Evolutionary conservation across 1,140 invertebrate species (phyloP).

Genomic region (Anastrepha obliqua): DNA sequence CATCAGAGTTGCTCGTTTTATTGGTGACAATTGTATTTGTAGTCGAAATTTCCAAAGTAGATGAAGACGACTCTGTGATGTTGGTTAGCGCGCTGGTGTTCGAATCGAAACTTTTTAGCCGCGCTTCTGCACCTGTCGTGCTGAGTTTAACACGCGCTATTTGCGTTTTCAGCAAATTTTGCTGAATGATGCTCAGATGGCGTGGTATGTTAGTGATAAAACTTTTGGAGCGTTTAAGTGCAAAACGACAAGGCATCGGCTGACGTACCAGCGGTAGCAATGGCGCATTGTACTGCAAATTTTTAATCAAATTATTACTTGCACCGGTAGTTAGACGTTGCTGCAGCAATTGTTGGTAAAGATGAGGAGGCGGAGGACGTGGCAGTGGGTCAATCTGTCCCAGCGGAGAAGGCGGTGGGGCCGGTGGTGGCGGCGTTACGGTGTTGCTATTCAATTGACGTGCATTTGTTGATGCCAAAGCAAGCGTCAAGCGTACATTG

Average conservation of each 20-base stretch:
- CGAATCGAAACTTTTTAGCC: constrained; percentile 57
- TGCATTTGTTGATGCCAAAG: background rate
- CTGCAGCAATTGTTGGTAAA: constrained; percentile 24
- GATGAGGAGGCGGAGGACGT: background rate
- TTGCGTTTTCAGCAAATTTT: constrained; percentile 62
- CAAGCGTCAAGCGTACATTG: constrained; percentile 47
- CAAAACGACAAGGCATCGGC: constrained; percentile 63
- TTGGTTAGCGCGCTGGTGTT: constrained; percentile 58
- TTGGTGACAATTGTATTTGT: background rate
- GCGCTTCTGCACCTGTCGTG: background rate
- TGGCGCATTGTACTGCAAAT: constrained; percentile 7
- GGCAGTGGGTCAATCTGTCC: constrained; percentile 19
- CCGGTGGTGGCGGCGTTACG: constrained; percentile 55
- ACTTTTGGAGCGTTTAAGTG: constrained; percentile 71
- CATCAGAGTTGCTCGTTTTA: background rate
- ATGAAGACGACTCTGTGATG: constrained; percentile 2
- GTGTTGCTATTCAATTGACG: background rate
- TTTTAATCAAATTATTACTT: background rate
- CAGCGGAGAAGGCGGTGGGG: constrained; percentile 13
- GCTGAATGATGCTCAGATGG: constrained; percentile 68
- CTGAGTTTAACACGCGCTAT: constrained; percentile 25
- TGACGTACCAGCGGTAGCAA: background rate
- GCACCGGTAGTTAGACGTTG: background rate
- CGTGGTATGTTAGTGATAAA: constrained; percentile 65
- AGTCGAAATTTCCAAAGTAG: background rate